These are phyloP conservation scores for Temnothorax longispinosus DNA, from an alignment of 1,140 invertebrate genomes.

Conservation along the genomic window DNA sequence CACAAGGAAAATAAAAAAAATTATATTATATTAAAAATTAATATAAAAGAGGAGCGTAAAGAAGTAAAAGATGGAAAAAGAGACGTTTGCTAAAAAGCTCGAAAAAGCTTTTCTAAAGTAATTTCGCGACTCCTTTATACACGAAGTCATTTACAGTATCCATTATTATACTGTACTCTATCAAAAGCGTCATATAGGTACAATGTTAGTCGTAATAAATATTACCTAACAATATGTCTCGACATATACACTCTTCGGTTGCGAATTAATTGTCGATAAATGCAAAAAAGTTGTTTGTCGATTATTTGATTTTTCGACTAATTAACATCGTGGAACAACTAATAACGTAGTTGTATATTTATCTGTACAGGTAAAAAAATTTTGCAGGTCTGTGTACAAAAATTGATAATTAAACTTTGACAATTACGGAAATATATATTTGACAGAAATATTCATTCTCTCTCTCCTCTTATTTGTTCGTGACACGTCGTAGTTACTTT, in stretches of 20 bases:
- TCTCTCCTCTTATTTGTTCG: neutral
- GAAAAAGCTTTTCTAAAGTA: neutral
- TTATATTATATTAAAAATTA: neutral
- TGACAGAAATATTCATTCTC: neutral
- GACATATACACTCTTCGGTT: neutral
- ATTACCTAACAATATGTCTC: neutral
- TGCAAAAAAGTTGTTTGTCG: neutral
- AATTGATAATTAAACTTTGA: constrained; percentile 7
- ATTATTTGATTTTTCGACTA: neutral
- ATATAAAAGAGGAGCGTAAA: neutral
- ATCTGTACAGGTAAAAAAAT: neutral
- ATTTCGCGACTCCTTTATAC: constrained; percentile 2
- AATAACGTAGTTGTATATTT: neutral
- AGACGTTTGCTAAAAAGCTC: neutral
- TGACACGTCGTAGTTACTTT: neutral
- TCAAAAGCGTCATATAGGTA: neutral
- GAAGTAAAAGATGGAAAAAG: neutral
- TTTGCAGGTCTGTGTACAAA: neutral
- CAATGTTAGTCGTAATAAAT: neutral
- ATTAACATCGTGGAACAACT: neutral
- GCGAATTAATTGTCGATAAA: neutral
- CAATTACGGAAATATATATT: neutral
- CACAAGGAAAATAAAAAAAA: neutral
- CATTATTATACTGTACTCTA: neutral
- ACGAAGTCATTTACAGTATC: neutral